Evolutionary conservation across 1,140 invertebrate genomes (phyloP).

Genomic region (Drosophila kanapiae): DNA sequence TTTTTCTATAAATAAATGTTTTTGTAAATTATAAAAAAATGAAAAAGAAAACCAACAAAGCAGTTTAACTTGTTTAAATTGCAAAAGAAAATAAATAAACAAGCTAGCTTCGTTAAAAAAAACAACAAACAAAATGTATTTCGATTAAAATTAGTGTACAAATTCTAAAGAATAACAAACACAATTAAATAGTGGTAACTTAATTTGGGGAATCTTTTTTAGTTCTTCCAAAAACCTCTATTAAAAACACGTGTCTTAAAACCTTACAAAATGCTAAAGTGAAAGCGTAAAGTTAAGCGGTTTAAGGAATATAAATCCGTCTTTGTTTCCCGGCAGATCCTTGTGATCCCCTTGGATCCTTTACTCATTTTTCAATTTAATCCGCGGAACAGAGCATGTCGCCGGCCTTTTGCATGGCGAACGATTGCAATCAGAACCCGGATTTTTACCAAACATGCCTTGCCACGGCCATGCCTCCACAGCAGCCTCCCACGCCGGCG

Average conservation of each 20-base stretch:
- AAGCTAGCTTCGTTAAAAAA: slow-evolving; percentile 1
- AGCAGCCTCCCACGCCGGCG: slow-evolving; percentile 10
- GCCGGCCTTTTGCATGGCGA: slow-evolving; percentile 74
- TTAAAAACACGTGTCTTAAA: slow-evolving; percentile 1
- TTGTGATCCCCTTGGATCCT: neutral
- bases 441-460: slow-evolving; percentile 51
- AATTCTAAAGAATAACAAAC: neutral
- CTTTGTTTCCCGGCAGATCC: neutral
- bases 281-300: neutral
- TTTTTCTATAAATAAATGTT: neutral
- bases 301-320: too few relatives aligned
- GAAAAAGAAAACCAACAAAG: slow-evolving; percentile 2
- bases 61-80: slow-evolving; percentile 8
- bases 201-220: too few relatives aligned
- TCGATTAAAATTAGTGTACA: neutral
- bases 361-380: neutral
- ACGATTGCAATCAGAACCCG: slow-evolving; percentile 57
- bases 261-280: neutral
- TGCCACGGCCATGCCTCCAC: slow-evolving; percentile 16
- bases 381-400: slow-evolving; percentile 60
- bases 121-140: slow-evolving; percentile 14
- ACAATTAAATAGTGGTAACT: too few relatives aligned
- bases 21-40: slow-evolving; percentile 13
- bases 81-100: slow-evolving; percentile 29
- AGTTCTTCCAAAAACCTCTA: too few relatives aligned